Conservation (phyloP, 2,888 invertebrate species). For the Protodeltote pygarga region DNA sequence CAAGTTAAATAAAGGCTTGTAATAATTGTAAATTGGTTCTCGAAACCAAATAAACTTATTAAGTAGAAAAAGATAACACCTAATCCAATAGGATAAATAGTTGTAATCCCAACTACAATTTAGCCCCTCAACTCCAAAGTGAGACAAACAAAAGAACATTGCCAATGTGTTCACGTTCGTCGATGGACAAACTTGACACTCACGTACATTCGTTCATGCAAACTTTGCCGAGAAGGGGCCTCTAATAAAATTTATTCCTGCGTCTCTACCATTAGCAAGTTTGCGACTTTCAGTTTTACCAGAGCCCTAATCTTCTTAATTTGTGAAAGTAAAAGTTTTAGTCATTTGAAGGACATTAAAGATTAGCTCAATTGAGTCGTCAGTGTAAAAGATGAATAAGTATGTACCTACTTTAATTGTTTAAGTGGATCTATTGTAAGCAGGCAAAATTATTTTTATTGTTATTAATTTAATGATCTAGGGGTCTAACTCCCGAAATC, state of each 20-base stretch:
- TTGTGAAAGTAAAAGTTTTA: conserved; percentile 3
- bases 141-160: conserved; percentile 51
- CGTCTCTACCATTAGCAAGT: conserved; percentile 49
- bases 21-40: no score
- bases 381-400: no score
- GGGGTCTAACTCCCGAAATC: no score
- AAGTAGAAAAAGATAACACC: not conserved
- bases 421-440: no score
- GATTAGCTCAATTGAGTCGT: no score
- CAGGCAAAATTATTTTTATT: no score
- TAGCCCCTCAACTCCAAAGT: not conserved
- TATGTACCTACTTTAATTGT: no score
- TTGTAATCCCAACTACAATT: not conserved
- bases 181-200: conserved; percentile 55
- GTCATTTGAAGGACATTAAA: not conserved
- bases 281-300: conserved; percentile 43
- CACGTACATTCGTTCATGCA: conserved; percentile 53
- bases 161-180: conserved; percentile 52
- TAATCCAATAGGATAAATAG: not conserved
- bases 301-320: conserved; percentile 49
- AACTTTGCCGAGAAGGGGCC: conserved; percentile 47
- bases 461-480: no score
- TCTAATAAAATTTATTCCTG: conserved; percentile 55
- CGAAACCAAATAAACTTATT: not conserved
- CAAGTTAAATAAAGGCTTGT: no score